A percentile compares a stretch with the other conserved stretches of the same genome.
These are phyloP conservation scores for Benitochromis conjunctus DNA, from an alignment of 2,113 vertebrate genomes.

Conservation along the genomic window DNA sequence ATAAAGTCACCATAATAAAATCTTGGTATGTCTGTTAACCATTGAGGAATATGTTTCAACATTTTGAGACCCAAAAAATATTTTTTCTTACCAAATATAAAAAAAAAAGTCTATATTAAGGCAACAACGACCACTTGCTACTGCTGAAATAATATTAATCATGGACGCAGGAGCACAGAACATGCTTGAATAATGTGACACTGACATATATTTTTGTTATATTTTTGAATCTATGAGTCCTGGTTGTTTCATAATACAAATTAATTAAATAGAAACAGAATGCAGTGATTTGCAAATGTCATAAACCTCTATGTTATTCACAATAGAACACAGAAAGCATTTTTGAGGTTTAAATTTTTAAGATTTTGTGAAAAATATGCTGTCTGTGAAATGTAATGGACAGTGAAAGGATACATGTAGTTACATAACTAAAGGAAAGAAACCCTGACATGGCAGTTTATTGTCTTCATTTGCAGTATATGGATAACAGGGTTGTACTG, in stretches of 20 bases:
- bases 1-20: neutral
- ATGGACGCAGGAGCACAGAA: neutral
- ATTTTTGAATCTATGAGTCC: neutral
- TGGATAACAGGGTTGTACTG: neutral
- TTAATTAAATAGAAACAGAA: neutral
- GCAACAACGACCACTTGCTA: neutral
- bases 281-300: neutral
- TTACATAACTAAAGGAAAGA: neutral
- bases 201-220: neutral
- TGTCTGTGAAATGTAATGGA: neutral
- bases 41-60: neutral
- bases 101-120: neutral
- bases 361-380: neutral
- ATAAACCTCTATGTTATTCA: neutral
- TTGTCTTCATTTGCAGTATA: neutral
- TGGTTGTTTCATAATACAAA: neutral
- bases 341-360: neutral
- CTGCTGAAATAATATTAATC: neutral
- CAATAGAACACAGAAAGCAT: neutral
- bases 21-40: neutral
- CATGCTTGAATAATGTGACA: neutral
- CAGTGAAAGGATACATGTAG: neutral
- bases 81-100: neutral
- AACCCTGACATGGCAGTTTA: neutral
- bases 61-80: neutral